Evolutionary conservation across 53 echinoderm and acorn worm species (phyloP).

Genomic region (Astropecten irregularis): DNA sequence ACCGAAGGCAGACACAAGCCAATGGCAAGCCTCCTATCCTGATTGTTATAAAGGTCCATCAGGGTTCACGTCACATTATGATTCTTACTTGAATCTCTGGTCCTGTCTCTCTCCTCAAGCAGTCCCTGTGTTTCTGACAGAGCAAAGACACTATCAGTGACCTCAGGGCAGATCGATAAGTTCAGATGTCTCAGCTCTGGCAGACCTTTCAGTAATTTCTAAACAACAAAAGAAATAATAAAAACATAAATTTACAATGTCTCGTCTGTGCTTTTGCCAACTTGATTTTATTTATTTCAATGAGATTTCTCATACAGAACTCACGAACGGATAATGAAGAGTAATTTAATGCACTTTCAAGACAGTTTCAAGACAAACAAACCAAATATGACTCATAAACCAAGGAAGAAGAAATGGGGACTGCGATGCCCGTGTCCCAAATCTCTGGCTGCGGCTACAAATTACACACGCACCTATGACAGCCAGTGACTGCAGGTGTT

Average conservation of each 20-base stretch:
- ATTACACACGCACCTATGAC: no score
- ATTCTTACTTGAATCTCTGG: background rate
- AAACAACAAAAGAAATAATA: background rate
- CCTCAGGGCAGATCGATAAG: constrained; percentile 52
- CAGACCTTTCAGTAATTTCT: constrained; percentile 66
- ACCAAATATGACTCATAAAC: no score
- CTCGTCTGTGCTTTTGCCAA: background rate
- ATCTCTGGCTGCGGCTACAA: no score
- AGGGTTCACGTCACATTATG: no score
- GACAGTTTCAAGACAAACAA: no score
- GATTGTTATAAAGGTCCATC: no score
- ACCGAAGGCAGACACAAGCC: background rate
- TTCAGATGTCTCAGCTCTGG: constrained; percentile 66
- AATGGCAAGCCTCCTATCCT: background rate
- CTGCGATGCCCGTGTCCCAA: no score
- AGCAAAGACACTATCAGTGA: constrained; percentile 76
- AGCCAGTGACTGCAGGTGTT: no score
- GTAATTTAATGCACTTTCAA: no score
- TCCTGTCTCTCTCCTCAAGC: constrained; percentile 5
- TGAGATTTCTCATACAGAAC: background rate
- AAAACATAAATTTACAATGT: background rate
- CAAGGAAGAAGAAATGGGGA: no score
- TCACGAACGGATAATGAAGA: no score
- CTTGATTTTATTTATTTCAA: no score
- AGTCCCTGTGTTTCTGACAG: constrained; percentile 37